phyloP scores from a whole-genome alignment of 2,888 invertebrate genomes.

The Pseudococcus jackbeardsleyi region DNA sequence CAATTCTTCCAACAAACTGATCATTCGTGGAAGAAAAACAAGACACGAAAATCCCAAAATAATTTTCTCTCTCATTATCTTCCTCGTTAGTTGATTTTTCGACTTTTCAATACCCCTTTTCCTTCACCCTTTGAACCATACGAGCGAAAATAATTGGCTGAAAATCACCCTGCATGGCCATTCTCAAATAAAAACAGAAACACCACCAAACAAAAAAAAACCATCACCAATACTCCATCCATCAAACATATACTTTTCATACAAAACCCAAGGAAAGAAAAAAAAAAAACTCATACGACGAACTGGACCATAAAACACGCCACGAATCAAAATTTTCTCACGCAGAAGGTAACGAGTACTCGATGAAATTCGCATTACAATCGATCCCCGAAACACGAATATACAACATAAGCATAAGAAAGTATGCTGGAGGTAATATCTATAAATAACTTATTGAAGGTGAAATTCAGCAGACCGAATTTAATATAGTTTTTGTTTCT shows the following conservation, averaged over 20 bases:
- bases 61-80: too few species aligned
- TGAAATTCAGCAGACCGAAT: constrained; percentile 45
- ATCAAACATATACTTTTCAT: neutral
- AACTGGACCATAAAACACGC: neutral
- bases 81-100: too few species aligned
- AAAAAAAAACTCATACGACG: neutral
- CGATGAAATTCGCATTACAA: constrained; percentile 41
- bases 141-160: neutral
- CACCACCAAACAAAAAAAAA: neutral
- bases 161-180: neutral
- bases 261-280: neutral
- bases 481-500: constrained; percentile 52
- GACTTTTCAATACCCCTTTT: too few species aligned
- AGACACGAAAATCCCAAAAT: too few species aligned
- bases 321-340: constrained; percentile 1
- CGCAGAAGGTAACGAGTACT: constrained; percentile 34
- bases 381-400: neutral
- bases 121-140: too few species aligned
- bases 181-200: neutral
- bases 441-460: constrained; percentile 36
- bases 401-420: neutral
- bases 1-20: too few species aligned
- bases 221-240: neutral
- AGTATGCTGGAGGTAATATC: neutral
- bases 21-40: too few species aligned